Evolutionary conservation across 1,140 invertebrate genomes (phyloP), one percentile per base, ranked within the genome.

Genomic region (Pygmarrhopalites habei): DNA sequence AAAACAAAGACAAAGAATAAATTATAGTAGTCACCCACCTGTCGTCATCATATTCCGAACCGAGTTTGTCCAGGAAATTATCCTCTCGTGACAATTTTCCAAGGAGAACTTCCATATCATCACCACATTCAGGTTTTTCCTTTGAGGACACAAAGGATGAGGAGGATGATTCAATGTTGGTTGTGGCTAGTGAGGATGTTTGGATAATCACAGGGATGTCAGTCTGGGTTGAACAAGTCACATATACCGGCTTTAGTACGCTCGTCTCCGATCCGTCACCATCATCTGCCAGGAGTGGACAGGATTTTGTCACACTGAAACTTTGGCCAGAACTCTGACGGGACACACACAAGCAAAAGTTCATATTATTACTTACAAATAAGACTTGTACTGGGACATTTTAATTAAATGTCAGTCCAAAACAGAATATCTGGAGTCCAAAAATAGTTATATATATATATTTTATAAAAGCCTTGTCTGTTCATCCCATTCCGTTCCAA

Each of bases 171-270:
- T 49, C 46, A 10, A 39, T 39, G 12, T 23, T 23, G 7, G 7
- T 5, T 10, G 7, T 10, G 46, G 46, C 12, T 12, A 49, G 46
- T 15, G 19, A 49, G 30, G 47, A 60, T 49, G 46, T 53, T 60
- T 26, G 51, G 46, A 30, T 43, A 62, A 66, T 62, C 65, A 62
- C 65, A 66, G 59, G 55, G 2, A 32, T 23, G 14, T 65, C 67
- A 46, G 67, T 69, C 44, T 69, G 67, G 5, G 67, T 69, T 21
- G 58, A 39, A 52, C 57, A 58, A 17, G 59, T 60, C 17, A 64
- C 58, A 14, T 56, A 39, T 30, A 51, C 60, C 10, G 41, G 29
- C 23, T 41, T 57, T 12, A 23, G 14, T 19, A 49, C 19, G 14
- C 23, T 49, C 46, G 14, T 23, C 14, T 2, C 17, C 4, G 3